Evolutionary conservation across 2,888 invertebrate genomes (phyloP).

Genomic region (Gastrophysa polygoni): DNA sequence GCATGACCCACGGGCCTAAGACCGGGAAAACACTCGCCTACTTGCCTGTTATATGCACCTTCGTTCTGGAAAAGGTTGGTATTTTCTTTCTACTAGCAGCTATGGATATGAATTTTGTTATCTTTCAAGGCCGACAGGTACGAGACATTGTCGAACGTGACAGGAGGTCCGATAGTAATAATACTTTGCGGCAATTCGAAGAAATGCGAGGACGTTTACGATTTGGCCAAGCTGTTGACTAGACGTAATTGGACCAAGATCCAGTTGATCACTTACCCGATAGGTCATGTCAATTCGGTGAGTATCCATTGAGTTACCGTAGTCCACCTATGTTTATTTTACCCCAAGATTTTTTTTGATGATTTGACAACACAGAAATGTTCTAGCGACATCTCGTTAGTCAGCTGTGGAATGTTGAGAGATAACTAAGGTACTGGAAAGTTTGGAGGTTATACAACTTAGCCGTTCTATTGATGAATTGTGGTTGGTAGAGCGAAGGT

Average conservation of each 20-base stretch:
- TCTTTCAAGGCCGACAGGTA: conserved; percentile 51
- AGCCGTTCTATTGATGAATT: too few species aligned
- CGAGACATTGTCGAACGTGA: conserved; percentile 47
- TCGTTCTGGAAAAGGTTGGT: conserved; percentile 59
- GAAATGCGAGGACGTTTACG: conserved; percentile 62
- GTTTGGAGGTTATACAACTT: too few species aligned
- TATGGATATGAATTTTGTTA: too few species aligned
- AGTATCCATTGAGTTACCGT: too few species aligned
- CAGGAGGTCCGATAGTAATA: conserved; percentile 67
- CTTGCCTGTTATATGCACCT: conserved; percentile 69
- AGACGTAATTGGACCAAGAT: conserved; percentile 53
- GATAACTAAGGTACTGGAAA: too few species aligned
- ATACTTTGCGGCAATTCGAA: conserved; percentile 69
- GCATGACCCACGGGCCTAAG: conserved; percentile 65
- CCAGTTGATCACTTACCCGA: conserved; percentile 59
- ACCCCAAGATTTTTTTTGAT: too few species aligned
- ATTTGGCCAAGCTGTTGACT: conserved; percentile 58
- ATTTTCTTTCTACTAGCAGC: neutral
- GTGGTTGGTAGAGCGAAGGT: too few species aligned
- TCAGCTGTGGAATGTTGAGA: too few species aligned
- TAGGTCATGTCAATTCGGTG: conserved; percentile 46
- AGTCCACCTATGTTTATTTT: too few species aligned
- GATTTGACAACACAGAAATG: too few species aligned
- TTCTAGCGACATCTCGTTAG: too few species aligned
- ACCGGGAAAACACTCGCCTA: conserved; percentile 77